These are phyloP conservation scores for Amphimallon solstitiale DNA, from an alignment of 2,888 invertebrate genomes.

Conservation along the genomic window DNA sequence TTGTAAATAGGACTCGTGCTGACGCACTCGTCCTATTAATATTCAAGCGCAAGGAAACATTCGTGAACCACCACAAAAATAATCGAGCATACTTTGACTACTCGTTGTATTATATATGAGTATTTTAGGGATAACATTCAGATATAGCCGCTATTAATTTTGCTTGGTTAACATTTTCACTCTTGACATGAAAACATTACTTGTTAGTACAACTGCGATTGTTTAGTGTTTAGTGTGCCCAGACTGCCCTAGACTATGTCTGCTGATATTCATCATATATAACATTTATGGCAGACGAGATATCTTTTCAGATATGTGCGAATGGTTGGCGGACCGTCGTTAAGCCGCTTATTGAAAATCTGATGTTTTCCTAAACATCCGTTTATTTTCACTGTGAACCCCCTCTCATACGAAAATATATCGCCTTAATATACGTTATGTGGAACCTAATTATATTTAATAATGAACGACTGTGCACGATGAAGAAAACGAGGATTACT, in stretches of 20 bases:
- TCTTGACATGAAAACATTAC: not conserved
- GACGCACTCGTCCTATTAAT: too few relatives aligned
- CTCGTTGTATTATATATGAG: too few relatives aligned
- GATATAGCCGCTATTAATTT: too few relatives aligned
- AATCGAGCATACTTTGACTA: too few relatives aligned
- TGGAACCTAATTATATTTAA: not conserved
- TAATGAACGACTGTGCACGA: not conserved
- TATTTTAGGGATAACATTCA: too few relatives aligned
- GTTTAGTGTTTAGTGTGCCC: not conserved
- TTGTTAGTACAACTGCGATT: not conserved
- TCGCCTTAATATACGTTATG: not conserved
- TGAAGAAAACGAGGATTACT: not conserved
- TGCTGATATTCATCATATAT: not conserved
- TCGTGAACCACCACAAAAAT: too few relatives aligned
- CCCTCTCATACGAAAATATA: conserved; percentile 2
- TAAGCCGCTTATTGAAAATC: conserved; percentile 32
- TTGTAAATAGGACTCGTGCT: too few relatives aligned
- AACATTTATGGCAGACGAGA: not conserved
- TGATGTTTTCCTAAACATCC: conserved; percentile 28
- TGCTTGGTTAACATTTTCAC: too few relatives aligned
- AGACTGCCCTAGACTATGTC: not conserved
- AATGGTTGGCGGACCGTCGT: not conserved
- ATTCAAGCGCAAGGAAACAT: too few relatives aligned
- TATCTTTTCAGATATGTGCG: conserved; percentile 17
- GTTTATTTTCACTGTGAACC: conserved; percentile 23